Evolutionary conservation across 2,888 invertebrate species (phyloP), one percentile per base, ranked within the genome.

Genomic region (Kuschelorhynchus macadamiae): DNA sequence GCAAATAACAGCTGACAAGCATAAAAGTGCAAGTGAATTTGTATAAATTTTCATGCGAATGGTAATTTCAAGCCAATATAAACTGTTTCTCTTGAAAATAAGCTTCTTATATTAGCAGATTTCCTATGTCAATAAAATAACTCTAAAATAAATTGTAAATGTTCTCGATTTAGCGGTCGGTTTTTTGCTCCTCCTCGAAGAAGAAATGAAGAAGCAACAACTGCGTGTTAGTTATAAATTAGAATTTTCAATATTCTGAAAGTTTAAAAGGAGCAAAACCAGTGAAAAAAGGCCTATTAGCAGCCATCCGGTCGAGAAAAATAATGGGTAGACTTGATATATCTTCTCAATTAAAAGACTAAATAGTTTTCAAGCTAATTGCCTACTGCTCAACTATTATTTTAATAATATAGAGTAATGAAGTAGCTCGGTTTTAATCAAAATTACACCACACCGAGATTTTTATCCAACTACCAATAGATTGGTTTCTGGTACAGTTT

Each of bases 291-390:
- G 71, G 68, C 74, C 73, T 75, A 75, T 75, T 77, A 75, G 68
- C 67, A 67, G 74, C 73, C 76, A 76, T 76, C 76, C 76, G 76
- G 76, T 76, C 73, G 59, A 47, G 59, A 66, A 70, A 76, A 77
- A 76, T 77, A 76, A 77, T 75, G 74, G 74, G 70, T 70, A 69
- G 62, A 69, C 73, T 76, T 75, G 75, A 78, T 78, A 75, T 76
- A 76, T 74, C 74, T 75, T 74, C 70, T 71, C 77, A 75, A 77
- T 78, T 77, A 77, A 76, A 74, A 71, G 9, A 68, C 74, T 74
- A 75, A 76, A 75, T 76, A 76, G 75, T 76, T 76, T 67, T 72
- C 70, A 67, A 74, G 71, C 72, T 78, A 78, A 78, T 78, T 78
- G 75, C 74, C 74, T 71, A 71, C 71, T 75, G 73, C 71, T 74